phyloP scores from a whole-genome alignment of 2,797 vertebrate genomes.

The Sebastes taczanowskii region DNA sequence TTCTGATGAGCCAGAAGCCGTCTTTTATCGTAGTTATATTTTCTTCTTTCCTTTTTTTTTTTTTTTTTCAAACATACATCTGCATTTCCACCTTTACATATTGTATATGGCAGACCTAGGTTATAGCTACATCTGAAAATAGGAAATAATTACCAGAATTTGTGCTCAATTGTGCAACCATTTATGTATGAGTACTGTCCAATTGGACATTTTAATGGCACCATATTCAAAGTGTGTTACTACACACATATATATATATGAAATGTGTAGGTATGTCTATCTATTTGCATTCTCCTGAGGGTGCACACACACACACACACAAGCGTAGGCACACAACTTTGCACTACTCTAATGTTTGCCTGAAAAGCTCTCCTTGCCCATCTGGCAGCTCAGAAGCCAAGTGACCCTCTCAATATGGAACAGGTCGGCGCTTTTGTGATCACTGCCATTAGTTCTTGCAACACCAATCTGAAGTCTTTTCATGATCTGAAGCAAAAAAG shows the following conservation, averaged over 20 bases:
- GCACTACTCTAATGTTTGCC: slow-evolving; percentile 8
- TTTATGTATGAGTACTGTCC: background rate
- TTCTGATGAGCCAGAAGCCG: background rate
- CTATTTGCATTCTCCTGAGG: background rate
- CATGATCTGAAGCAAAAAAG: slow-evolving; percentile 20
- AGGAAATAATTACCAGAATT: background rate
- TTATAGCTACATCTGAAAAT: background rate
- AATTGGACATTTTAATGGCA: background rate
- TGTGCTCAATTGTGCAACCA: background rate
- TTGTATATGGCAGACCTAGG: background rate
- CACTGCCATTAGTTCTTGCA: slow-evolving; percentile 56
- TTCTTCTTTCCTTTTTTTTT: background rate
- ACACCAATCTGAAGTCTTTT: slow-evolving; percentile 22
- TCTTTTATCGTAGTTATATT: background rate
- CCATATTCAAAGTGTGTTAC: background rate
- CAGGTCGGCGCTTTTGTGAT: slow-evolving; percentile 52
- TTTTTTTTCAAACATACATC: background rate
- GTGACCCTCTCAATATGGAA: slow-evolving; percentile 61
- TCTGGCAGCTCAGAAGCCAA: slow-evolving; percentile 56
- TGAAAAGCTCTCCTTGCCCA: slow-evolving; percentile 52
- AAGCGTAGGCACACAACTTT: background rate
- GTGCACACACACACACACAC: background rate
- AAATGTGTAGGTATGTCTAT: background rate
- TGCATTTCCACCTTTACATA: background rate
- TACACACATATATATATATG: background rate